Base-by-base conservation (phyloP, 2,797 vertebrate species). In the Sebastes kiyomatsui region DNA sequence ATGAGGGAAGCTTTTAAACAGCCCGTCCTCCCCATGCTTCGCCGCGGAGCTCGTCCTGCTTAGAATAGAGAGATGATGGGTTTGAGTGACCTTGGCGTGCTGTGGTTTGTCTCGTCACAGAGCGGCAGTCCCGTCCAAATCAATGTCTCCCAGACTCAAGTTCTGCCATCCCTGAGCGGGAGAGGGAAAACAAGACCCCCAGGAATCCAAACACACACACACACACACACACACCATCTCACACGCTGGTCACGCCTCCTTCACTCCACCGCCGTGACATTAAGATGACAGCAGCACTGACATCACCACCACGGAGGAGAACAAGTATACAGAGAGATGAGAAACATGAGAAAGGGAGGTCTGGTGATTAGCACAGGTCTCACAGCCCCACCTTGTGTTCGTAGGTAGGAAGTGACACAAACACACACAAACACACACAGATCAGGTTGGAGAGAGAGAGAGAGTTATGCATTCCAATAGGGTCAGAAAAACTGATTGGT, bases 351-450 rank as follows among this genome's bases (percentile, higher is more conserved):
- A 46, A 33, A 27, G 27, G 42, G 52, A 67, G 61, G 35, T 20
- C 10, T 54, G 22, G 56, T 66, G 79, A 72, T 68, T 52, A 83
- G 72, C 54, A 46, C 27, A 90, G 79, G 93, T 92, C 87, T 90
- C 76, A 92, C 87, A 94, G 94, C 94, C 33, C 92, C 94, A 91
- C 87, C 95, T 93, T 72, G 94, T 94, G 95, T 86, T 92, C 80
- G 85, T 61, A 68, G 30, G 8, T 54, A 72, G 83, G 72, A 81
- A 89, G 69, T 88, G 75, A 52, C 64, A 32, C 65, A 23, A 35
- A 66, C n/a, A 20, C 42, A 75, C 35, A 76, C 55, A 66, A 28
- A 67, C 49, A 32, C 65, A 23, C 46, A 67, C n/a, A 55, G 2
- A 61, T 10, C 25, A 22, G 56, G 1, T n/a, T 76, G 54, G 7